phyloP scores from a whole-genome alignment of 2,113 vertebrate genomes.

The Zingel zingel region DNA sequence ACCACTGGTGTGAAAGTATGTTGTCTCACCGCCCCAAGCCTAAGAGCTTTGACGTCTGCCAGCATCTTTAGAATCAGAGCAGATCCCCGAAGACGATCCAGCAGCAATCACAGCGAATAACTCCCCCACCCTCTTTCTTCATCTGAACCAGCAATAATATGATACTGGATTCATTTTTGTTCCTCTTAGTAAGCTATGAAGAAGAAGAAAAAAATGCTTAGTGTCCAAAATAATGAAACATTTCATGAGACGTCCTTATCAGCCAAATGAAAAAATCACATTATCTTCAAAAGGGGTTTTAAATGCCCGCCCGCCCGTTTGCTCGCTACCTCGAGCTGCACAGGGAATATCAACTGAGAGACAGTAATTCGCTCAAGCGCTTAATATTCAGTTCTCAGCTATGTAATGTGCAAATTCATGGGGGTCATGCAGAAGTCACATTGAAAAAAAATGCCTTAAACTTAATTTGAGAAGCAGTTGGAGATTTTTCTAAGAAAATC shows the following conservation, averaged over 20 bases:
- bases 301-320: constrained; percentile 74
- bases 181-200: constrained; percentile 74
- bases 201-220: constrained; percentile 76
- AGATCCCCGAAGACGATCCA: constrained; percentile 78
- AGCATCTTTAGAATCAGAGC: constrained; percentile 78
- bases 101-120: constrained; percentile 76
- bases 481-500: constrained; percentile 73
- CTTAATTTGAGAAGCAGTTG: constrained; percentile 77
- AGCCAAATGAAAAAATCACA: constrained; percentile 83
- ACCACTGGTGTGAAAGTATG: constrained; percentile 69
- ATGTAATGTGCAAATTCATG: constrained; percentile 84
- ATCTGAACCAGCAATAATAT: constrained; percentile 79
- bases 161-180: constrained; percentile 80
- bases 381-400: constrained; percentile 84
- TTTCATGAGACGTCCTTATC: constrained; percentile 84
- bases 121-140: constrained; percentile 64
- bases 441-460: constrained; percentile 71
- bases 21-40: constrained; percentile 65
- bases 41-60: constrained; percentile 73
- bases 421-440: constrained; percentile 83
- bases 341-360: constrained; percentile 79
- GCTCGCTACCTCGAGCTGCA: constrained; percentile 78
- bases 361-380: constrained; percentile 81
- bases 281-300: constrained; percentile 85
- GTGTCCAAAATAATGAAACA: constrained; percentile 84